phyloP scores from a whole-genome alignment of 2,113 vertebrate genomes.

The Laterallus jamaicensis region DNA sequence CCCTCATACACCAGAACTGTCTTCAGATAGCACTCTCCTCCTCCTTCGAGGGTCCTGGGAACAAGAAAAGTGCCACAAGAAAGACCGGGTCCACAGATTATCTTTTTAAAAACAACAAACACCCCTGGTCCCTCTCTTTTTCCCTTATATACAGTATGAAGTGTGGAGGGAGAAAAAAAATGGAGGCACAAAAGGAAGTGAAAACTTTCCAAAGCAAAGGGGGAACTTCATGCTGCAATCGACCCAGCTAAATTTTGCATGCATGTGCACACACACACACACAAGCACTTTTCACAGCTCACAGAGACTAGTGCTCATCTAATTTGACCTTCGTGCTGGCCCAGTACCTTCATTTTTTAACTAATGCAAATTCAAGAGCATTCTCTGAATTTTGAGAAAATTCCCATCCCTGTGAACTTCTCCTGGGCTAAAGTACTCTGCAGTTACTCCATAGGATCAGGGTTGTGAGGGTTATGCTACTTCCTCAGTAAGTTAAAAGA shows the following conservation, averaged over 20 bases:
- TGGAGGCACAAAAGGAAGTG: neutral
- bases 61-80: neutral
- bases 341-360: neutral
- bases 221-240: neutral
- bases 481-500: neutral
- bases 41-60: neutral
- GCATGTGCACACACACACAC: accelerated
- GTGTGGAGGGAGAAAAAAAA: neutral
- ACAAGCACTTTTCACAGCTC: neutral
- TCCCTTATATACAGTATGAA: neutral
- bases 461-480: neutral
- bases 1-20: neutral
- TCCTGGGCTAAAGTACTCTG: neutral
- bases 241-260: neutral
- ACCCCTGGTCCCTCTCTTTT: neutral
- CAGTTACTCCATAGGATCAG: neutral
- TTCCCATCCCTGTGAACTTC: neutral
- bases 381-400: neutral
- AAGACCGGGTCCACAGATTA: neutral
- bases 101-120: neutral
- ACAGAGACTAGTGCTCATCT: neutral
- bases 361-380: neutral
- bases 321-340: neutral
- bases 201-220: neutral
- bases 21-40: neutral